These are phyloP conservation scores for Crotalus helleri DNA, from an alignment of 2,113 vertebrate genomes.

Conservation along the genomic window DNA sequence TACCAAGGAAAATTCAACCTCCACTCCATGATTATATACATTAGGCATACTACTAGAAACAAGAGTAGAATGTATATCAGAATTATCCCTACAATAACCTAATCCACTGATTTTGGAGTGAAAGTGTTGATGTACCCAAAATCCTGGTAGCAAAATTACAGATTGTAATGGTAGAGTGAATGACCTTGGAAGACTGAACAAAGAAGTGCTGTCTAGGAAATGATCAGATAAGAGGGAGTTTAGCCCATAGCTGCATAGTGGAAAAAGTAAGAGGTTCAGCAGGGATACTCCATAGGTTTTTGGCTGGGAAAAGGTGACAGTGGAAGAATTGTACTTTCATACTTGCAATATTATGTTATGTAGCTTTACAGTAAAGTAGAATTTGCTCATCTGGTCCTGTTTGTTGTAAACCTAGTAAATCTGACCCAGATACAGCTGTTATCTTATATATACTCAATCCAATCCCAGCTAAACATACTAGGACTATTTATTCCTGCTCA, in stretches of 20 bases:
- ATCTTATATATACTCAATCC: not conserved
- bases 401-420: not conserved
- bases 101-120: not conserved
- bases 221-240: not conserved
- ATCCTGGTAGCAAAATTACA: not conserved
- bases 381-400: not conserved
- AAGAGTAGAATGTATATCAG: conserved; percentile 4
- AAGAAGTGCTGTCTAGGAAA: not conserved
- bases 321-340: not conserved
- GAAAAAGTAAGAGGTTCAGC: not conserved
- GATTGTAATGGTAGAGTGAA: not conserved
- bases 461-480: not conserved
- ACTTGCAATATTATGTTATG: not conserved
- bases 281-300: not conserved
- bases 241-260: not conserved
- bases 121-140: not conserved
- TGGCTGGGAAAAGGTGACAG: not conserved
- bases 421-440: not conserved
- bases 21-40: not conserved
- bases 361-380: not conserved
- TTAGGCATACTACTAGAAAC: not conserved
- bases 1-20: not conserved
- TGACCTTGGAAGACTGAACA: not conserved
- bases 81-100: not conserved
- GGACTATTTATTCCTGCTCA: not conserved